phyloP scores from a whole-genome alignment of 1,140 invertebrate species.

The Phenacoccus solenopsis region DNA sequence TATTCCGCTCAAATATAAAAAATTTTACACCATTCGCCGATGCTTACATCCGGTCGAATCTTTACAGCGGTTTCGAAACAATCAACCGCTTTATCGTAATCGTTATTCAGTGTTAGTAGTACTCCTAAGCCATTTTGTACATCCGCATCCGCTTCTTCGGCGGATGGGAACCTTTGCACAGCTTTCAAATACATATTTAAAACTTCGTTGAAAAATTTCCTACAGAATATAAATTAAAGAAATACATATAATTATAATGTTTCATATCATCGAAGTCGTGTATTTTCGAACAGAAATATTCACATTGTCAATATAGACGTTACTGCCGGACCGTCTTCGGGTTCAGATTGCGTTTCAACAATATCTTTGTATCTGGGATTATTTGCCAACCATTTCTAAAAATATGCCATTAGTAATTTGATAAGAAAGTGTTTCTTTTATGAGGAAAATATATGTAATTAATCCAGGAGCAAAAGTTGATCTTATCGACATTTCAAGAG shows the following conservation, averaged over 20 bases:
- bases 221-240: constrained; percentile 32
- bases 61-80: constrained; percentile 85
- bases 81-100: constrained; percentile 92
- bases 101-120: constrained; percentile 83
- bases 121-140: constrained; percentile 92
- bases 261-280: no score
- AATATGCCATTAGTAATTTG: background rate
- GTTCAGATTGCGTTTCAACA: background rate
- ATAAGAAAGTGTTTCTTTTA: background rate
- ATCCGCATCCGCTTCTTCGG: constrained; percentile 70
- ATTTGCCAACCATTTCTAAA: constrained; percentile 20
- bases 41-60: constrained; percentile 57
- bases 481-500: no score
- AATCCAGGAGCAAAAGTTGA: no score
- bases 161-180: constrained; percentile 56
- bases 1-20: background rate
- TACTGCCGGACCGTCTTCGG: background rate
- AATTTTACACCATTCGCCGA: constrained; percentile 5
- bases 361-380: constrained; percentile 21
- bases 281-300: background rate
- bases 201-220: constrained; percentile 50
- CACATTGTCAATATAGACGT: background rate
- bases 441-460: background rate
- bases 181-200: constrained; percentile 74
- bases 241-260: constrained; percentile 1